Evolutionary conservation across 2,888 invertebrate genomes (phyloP), one percentile per base, ranked within the genome.

Genomic region (Drosophila multiciliata): DNA sequence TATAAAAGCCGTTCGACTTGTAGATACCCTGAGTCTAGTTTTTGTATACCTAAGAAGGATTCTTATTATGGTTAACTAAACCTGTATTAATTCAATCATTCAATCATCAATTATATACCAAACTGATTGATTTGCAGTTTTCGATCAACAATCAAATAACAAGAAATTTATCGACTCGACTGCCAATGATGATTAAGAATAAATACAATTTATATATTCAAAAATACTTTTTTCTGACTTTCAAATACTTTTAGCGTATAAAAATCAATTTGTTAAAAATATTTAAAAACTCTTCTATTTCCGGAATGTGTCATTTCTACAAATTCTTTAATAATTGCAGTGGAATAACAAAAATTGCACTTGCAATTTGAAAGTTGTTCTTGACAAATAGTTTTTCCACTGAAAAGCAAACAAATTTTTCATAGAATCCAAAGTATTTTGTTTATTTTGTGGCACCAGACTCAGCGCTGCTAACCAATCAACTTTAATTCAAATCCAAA

Each of bases 401-500:
- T 35, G 32, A 29, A 50, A n/a, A n/a, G 9, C 38, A 48, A 64
- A 53, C 29, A 20, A n/a, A 40, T 58, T 58, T 62, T 42, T n/a
- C 40, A 45, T 38, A 29, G 12, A 60, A 54, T 50, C 23, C 20
- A 17, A 38, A 6, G 23, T 3, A 49, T n/a, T 50, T 61, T 69
- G 45, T 52, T 59, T 63, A 74, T 63, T 38, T 55, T 61, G 64
- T 64, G 42, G 11, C 29, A 20, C 38, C 36, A 33, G 45, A 64
- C 36, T 59, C 33, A 17, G 59, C 36, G 52, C 3, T 17, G 60
- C 42, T 62, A 77, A 62, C 69, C 74, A 55, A 66, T 66, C 71
- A 57, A 20, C 55, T 36, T 12, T 55, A 62, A 50, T 23, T 40
- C 55, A 58, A 48, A 36, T 20, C 49, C 29, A 32, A 29, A 55